Evolutionary conservation across 1,140 invertebrate genomes (phyloP).

Genomic region (Caligus rogercresseyi): DNA sequence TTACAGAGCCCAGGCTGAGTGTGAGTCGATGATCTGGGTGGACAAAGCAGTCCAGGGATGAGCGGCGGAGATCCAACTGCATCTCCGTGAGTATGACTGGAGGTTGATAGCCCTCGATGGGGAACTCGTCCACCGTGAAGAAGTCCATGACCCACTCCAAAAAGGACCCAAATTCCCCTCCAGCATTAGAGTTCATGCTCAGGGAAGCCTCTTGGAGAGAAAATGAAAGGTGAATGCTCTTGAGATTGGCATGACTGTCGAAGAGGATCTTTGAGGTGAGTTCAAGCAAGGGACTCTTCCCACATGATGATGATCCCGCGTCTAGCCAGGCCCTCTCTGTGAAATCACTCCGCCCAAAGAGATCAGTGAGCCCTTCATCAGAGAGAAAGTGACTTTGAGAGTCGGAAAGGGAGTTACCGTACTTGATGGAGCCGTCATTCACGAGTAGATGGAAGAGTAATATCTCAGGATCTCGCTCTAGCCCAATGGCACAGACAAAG

Average conservation of each 20-base stretch:
- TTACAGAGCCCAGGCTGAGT: conserved; percentile 11
- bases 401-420: background rate
- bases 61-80: conserved; percentile 13
- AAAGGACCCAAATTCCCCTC: background rate
- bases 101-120: conserved; percentile 11
- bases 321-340: conserved; percentile 1
- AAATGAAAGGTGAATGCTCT: conserved; percentile 7
- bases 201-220: background rate
- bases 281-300: background rate
- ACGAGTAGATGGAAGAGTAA: background rate
- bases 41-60: background rate
- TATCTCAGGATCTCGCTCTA: conserved; percentile 17
- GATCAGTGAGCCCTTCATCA: background rate
- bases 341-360: background rate
- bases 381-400: background rate
- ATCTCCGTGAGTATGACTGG: conserved; percentile 16
- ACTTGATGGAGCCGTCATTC: conserved; percentile 8
- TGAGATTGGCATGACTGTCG: conserved; percentile 1
- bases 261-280: conserved; percentile 12
- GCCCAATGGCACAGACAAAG: background rate
- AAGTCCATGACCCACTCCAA: conserved; percentile 6
- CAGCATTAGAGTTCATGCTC: background rate
- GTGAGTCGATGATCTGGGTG: background rate
- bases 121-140: conserved; percentile 17
- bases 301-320: too few species aligned